Evolutionary conservation across 2,797 vertebrate species (phyloP), one percentile per base, ranked within the genome.

Genomic region (Myoxocephalus aenaeus): DNA sequence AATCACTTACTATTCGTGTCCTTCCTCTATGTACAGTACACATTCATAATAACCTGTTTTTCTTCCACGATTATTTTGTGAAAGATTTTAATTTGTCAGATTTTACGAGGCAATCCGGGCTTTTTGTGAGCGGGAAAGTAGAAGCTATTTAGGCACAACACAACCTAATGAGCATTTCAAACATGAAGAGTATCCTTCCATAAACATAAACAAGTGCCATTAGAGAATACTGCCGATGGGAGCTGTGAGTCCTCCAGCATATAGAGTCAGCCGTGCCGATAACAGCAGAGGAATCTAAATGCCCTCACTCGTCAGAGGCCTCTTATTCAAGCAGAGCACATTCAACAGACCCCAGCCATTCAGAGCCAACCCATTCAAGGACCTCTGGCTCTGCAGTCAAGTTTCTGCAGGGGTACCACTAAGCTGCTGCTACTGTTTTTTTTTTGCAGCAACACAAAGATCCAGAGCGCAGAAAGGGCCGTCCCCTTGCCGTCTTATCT

Each of bases 391-490:
- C 71, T 44, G 77, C 87, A 88, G 89, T 87, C 84, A 87, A 83
- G 83, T 86, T 90, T 89, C 83, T 87, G 77, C 81, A 90, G 84
- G 74, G 88, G 76, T 76, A 67, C 84, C 76, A 90, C 88, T 93
- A 86, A 92, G 89, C 89, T 90, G 87, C 80, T 86, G 70, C 85
- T 50, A 5, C 83, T 62, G 66, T 4, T 29, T 29, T 29, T 29
- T 34, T 89, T 94, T 89, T 92, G 85, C 84, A 91, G 81, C 87
- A 78, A 83, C 81, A 91, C 87, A 93, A 91, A 91, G 87, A 90
- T 89, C 73, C 58, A 75, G 70, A 71, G 75, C 40, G 15, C 68
- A 86, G 81, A 88, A 87, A 87, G 75, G 56, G 67, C 59, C 1
- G 4, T 67, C 65, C 72, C 73, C 85, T 88, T 68, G 85, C 73